Conservation (phyloP, 2,888 invertebrate species). For the Apamea sordens region DNA sequence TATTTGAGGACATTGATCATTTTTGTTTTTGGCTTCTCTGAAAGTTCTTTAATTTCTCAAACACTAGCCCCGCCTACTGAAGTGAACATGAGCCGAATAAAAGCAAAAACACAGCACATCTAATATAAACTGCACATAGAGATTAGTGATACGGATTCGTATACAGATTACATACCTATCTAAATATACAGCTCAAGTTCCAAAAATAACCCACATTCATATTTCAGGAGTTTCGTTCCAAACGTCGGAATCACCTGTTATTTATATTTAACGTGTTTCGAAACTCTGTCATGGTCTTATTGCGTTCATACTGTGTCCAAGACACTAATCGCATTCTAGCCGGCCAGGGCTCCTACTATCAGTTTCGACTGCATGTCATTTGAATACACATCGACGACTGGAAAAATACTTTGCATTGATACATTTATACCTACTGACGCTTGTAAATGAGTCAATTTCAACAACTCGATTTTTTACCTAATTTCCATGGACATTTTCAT, state of each 20-base stretch:
- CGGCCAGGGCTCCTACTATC: constrained; percentile 39
- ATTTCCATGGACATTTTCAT: no score
- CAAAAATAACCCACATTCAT: constrained; percentile 50
- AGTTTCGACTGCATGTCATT: constrained; percentile 9
- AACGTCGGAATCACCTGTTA: constrained; percentile 63
- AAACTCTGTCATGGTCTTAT: constrained; percentile 65
- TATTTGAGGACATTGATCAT: neutral
- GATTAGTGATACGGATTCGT: constrained; percentile 27
- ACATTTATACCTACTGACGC: neutral
- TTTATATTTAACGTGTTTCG: constrained; percentile 64
- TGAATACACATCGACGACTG: neutral
- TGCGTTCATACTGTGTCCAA: constrained; percentile 50
- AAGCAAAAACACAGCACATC: neutral
- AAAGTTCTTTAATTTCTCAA: neutral
- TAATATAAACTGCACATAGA: neutral
- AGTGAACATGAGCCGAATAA: neutral
- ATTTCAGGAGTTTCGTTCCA: constrained; percentile 58
- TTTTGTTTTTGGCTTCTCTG: neutral
- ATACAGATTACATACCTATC: constrained; percentile 45
- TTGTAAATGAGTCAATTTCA: no score
- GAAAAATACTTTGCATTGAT: neutral
- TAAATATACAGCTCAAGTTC: constrained; percentile 52
- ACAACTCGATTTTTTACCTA: no score
- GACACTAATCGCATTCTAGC: constrained; percentile 48
- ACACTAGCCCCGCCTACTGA: neutral